Conservation (phyloP, 2,888 invertebrate genomes). For the Blastobasis adustella region DNA sequence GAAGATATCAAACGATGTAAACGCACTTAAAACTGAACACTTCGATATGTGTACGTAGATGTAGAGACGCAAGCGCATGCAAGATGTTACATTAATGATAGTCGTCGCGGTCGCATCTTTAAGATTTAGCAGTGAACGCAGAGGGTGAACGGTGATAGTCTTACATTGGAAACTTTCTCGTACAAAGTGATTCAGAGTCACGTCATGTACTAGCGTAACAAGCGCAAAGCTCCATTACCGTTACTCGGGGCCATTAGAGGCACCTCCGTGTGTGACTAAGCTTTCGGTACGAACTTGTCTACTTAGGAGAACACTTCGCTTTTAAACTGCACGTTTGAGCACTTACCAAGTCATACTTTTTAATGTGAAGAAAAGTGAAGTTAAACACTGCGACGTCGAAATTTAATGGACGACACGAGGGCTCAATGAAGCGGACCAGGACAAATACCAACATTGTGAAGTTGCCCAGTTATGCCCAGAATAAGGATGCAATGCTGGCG, state of each 20-base stretch:
- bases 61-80: neutral
- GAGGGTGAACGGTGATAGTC: too few relatives aligned
- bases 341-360: neutral
- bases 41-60: too few relatives aligned
- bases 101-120: slow-evolving; percentile 1
- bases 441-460: too few relatives aligned
- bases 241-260: slow-evolving; percentile 10
- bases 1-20: too few relatives aligned
- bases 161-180: slow-evolving; percentile 4
- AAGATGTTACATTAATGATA: slow-evolving; percentile 12
- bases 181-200: slow-evolving; percentile 6
- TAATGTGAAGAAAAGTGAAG: too few relatives aligned
- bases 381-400: too few relatives aligned
- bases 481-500: too few relatives aligned
- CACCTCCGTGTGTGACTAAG: slow-evolving; percentile 8
- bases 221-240: slow-evolving; percentile 11
- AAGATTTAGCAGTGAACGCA: too few relatives aligned
- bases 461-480: too few relatives aligned
- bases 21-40: too few relatives aligned
- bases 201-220: slow-evolving; percentile 1
- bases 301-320: neutral
- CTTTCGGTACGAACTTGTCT: slow-evolving; percentile 5
- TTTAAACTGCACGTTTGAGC: neutral
- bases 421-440: too few relatives aligned
- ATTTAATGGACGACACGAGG: too few relatives aligned